Conservation (phyloP, 2,113 vertebrate genomes). For the Taurulus bubalis region DNA sequence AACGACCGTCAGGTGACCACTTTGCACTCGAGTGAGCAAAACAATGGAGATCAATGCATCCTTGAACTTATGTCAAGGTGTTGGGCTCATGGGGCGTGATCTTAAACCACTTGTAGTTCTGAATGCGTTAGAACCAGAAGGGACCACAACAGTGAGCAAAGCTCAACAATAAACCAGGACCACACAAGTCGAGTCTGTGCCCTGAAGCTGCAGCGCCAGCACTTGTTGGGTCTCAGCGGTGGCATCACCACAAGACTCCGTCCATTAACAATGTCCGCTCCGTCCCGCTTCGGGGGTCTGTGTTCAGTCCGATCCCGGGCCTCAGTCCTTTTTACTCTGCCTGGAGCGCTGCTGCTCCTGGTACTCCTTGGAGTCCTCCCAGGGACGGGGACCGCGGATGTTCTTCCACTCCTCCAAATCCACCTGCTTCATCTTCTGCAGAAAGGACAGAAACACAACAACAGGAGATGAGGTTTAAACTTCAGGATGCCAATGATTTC, state of each 20-base stretch:
- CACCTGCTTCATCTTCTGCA: slow-evolving; percentile 88
- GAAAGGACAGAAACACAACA: neutral
- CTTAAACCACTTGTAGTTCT: neutral
- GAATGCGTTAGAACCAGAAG: neutral
- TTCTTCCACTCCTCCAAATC: slow-evolving; percentile 93
- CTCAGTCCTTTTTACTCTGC: slow-evolving; percentile 49
- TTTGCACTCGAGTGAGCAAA: neutral
- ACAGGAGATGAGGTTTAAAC: neutral
- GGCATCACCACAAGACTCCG: neutral
- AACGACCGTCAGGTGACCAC: neutral
- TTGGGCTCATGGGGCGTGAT: neutral
- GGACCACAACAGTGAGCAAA: neutral
- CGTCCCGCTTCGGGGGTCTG: neutral
- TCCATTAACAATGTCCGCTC: neutral
- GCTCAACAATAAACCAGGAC: slow-evolving; percentile 3
- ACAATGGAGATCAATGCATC: neutral
- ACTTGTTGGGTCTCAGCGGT: neutral
- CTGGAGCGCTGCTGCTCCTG: slow-evolving; percentile 84
- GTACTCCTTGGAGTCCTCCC: slow-evolving; percentile 90
- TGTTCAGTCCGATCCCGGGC: neutral
- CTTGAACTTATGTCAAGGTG: slow-evolving; percentile 3
- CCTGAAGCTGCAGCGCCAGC: neutral
- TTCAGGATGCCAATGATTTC: neutral
- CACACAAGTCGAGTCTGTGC: neutral
- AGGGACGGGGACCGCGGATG: slow-evolving; percentile 92